These are phyloP conservation scores for Cerastoderma edule DNA, from an alignment of 2,888 invertebrate species.

Conservation along the genomic window DNA sequence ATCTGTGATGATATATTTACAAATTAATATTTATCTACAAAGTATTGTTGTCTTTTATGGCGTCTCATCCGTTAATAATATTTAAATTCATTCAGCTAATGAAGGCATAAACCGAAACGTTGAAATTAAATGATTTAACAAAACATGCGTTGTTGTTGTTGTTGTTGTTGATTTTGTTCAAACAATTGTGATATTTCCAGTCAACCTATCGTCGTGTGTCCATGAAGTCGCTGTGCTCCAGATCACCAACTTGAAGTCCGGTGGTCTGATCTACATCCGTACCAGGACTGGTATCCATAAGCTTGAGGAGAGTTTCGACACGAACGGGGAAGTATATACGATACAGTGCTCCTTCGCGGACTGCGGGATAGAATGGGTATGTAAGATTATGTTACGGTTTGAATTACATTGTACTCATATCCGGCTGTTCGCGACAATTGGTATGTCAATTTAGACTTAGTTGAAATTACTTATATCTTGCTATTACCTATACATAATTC, in stretches of 20 bases:
- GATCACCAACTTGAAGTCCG: conserved; percentile 23
- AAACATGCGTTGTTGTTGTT: too few relatives aligned
- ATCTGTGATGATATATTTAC: too few relatives aligned
- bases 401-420: not conserved
- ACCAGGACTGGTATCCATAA: conserved; percentile 18
- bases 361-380: conserved; percentile 36
- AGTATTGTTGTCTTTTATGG: too few relatives aligned
- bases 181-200: conserved; percentile 23
- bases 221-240: not conserved
- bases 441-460: not conserved
- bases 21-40: too few relatives aligned
- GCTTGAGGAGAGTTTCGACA: conserved; percentile 12
- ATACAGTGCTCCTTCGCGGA: conserved; percentile 34
- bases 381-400: not conserved
- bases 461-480: not conserved
- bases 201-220: conserved; percentile 35
- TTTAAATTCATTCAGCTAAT: too few relatives aligned
- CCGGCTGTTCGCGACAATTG: too few relatives aligned
- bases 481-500: not conserved
- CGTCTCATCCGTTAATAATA: too few relatives aligned
- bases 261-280: conserved; percentile 36
- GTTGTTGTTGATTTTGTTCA: too few relatives aligned
- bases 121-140: too few relatives aligned
- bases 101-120: too few relatives aligned
- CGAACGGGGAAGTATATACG: conserved; percentile 20